These are phyloP conservation scores for Micromys minutus DNA, from an alignment of 2,113 vertebrate species.

Conservation along the genomic window DNA sequence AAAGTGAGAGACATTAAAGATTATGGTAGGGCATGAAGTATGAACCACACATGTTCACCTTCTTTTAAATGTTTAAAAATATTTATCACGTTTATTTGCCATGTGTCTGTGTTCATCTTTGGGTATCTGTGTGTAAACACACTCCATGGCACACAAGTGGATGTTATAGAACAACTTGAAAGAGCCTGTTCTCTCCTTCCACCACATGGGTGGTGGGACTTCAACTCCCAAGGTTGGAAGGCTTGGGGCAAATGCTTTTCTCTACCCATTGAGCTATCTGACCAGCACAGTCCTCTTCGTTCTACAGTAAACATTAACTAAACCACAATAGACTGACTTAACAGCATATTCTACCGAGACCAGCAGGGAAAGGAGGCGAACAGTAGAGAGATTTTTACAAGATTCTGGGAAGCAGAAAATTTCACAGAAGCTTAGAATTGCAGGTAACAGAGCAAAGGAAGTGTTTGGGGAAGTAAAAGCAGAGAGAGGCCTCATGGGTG, in stretches of 20 bases:
- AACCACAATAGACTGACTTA: neutral
- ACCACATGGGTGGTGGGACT: neutral
- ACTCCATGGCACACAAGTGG: neutral
- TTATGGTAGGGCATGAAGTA: neutral
- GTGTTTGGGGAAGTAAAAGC: accelerated
- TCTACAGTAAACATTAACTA: neutral
- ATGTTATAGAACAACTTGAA: neutral
- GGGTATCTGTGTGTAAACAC: neutral
- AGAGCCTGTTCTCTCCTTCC: neutral
- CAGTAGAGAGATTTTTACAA: neutral
- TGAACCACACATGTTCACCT: neutral
- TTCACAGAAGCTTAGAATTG: neutral
- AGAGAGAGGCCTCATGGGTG: no score
- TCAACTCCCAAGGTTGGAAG: neutral
- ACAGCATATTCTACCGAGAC: neutral
- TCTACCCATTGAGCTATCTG: neutral
- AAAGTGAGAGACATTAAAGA: neutral
- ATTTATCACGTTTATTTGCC: neutral
- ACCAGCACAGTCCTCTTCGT: neutral
- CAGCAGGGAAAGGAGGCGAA: neutral
- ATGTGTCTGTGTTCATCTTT: neutral
- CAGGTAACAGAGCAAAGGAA: neutral
- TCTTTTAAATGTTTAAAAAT: neutral
- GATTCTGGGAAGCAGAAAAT: neutral
- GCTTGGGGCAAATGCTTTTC: neutral